These are phyloP conservation scores for Myxocyprinus asiaticus DNA, from an alignment of 2,113 vertebrate species.

Conservation along the genomic window DNA sequence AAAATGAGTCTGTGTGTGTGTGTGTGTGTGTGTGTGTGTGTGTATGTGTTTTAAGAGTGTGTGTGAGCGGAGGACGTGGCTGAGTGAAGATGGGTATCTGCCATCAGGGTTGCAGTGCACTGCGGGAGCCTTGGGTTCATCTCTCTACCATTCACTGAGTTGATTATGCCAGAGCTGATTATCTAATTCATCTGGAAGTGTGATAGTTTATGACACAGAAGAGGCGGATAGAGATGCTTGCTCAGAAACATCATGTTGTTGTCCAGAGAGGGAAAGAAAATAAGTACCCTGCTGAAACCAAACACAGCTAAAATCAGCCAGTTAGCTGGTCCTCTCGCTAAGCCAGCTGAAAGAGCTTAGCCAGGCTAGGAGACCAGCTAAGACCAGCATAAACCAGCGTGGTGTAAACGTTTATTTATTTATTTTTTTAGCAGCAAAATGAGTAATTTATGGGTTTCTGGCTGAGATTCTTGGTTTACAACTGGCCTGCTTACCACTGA, in stretches of 20 bases:
- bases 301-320: background rate
- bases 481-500: too few relatives aligned
- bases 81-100: constrained; percentile 56
- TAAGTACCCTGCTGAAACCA: too few relatives aligned
- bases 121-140: constrained; percentile 50
- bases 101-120: constrained; percentile 39
- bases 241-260: background rate
- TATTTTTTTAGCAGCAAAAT: too few relatives aligned
- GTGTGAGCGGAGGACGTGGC: background rate
- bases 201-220: constrained; percentile 25
- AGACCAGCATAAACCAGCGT: too few relatives aligned
- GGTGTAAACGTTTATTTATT: too few relatives aligned
- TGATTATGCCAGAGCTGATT: constrained; percentile 50
- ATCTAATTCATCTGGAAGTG: constrained; percentile 50
- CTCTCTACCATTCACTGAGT: constrained; percentile 34
- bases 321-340: too few relatives aligned
- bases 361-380: too few relatives aligned
- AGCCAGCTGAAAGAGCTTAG: too few relatives aligned
- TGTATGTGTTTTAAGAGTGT: too few relatives aligned
- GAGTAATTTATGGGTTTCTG: too few relatives aligned
- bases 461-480: too few relatives aligned
- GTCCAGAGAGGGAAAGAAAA: background rate
- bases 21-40: background rate
- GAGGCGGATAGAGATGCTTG: background rate
- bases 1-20: constrained; percentile 25